Evolutionary conservation across 2,888 invertebrate species (phyloP).

Genomic region (Doris montereyensis): DNA sequence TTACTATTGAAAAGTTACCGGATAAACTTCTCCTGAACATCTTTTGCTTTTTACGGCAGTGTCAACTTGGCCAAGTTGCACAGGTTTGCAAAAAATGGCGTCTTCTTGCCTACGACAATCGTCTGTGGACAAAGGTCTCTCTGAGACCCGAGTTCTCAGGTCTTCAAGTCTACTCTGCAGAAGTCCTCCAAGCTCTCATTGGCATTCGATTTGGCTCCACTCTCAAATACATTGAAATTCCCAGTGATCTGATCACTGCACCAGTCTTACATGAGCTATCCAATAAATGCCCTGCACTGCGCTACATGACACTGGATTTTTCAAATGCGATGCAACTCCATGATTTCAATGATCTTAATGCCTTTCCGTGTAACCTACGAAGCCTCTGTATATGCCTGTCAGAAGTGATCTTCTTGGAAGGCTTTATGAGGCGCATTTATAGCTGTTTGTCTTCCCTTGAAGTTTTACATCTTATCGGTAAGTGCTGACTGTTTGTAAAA

Average conservation of each 20-base stretch:
- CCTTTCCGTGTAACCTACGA: slow-evolving; percentile 96
- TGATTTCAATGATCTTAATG: slow-evolving; percentile 98
- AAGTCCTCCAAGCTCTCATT: slow-evolving; percentile 89
- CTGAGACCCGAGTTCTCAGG: slow-evolving; percentile 97
- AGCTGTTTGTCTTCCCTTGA: slow-evolving; percentile 99
- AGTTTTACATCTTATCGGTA: slow-evolving; percentile 95
- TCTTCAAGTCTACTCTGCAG: slow-evolving; percentile 87
- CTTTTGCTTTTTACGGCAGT: slow-evolving; percentile 93
- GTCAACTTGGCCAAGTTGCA: slow-evolving; percentile 90
- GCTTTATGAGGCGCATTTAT: slow-evolving; percentile 99
- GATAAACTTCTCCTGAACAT: slow-evolving; percentile 95
- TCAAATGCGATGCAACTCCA: slow-evolving; percentile 93
- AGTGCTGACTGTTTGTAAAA: no score
- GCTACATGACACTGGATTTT: slow-evolving; percentile 91
- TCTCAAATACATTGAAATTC: slow-evolving; percentile 76
- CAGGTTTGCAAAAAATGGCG: slow-evolving; percentile 97
- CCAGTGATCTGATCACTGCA: slow-evolving; percentile 96
- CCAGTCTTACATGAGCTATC: slow-evolving; percentile 97
- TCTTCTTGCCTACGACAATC: slow-evolving; percentile 93
- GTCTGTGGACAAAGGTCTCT: slow-evolving; percentile 96
- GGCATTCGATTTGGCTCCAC: slow-evolving; percentile 74
- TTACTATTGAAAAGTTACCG: slow-evolving; percentile 82
- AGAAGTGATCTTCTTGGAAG: slow-evolving; percentile 99
- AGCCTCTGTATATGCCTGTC: slow-evolving; percentile 97
- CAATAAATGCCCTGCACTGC: slow-evolving; percentile 78